A percentile compares a stretch with the other conserved stretches of the same genome.
Conservation (phyloP, 2,797 vertebrate species). For the Odontamblyopus lacepedii region DNA sequence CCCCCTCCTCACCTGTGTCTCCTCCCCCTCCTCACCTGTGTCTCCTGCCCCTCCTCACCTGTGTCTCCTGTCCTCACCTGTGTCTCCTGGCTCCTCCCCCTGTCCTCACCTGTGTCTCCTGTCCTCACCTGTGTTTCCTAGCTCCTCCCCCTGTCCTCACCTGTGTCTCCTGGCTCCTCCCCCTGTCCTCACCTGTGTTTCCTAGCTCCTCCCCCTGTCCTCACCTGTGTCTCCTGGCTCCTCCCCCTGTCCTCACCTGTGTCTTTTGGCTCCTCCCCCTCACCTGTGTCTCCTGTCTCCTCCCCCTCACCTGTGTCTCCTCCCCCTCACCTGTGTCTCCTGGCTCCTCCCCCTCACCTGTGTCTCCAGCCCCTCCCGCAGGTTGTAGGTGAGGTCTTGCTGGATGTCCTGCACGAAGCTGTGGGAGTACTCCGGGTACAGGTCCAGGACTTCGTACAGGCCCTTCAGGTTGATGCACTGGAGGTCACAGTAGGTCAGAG, state of each 20-base stretch:
- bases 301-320: neutral
- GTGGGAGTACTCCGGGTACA: slow-evolving; percentile 95
- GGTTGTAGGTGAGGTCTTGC: slow-evolving; percentile 96
- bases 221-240: too few species aligned
- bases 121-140: slow-evolving; percentile 90
- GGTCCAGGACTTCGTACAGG: slow-evolving; percentile 93
- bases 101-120: too few species aligned
- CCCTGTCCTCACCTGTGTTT: too few species aligned
- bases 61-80: too few species aligned
- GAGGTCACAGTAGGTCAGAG: slow-evolving; percentile 96
- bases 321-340: neutral
- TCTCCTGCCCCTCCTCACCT: too few species aligned
- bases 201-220: neutral
- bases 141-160: slow-evolving; percentile 71
- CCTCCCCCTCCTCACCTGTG: too few species aligned
- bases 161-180: neutral
- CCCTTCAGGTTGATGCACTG: slow-evolving; percentile 95
- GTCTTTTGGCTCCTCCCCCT: too few species aligned
- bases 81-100: too few species aligned
- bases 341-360: slow-evolving; percentile 80
- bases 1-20: too few species aligned
- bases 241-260: neutral
- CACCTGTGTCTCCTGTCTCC: neutral
- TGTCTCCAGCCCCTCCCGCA: slow-evolving; percentile 92
- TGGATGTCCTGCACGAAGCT: slow-evolving; percentile 95